Evolutionary conservation across 2,797 vertebrate genomes (phyloP).

Genomic region (Podarcis lilfordi): DNA sequence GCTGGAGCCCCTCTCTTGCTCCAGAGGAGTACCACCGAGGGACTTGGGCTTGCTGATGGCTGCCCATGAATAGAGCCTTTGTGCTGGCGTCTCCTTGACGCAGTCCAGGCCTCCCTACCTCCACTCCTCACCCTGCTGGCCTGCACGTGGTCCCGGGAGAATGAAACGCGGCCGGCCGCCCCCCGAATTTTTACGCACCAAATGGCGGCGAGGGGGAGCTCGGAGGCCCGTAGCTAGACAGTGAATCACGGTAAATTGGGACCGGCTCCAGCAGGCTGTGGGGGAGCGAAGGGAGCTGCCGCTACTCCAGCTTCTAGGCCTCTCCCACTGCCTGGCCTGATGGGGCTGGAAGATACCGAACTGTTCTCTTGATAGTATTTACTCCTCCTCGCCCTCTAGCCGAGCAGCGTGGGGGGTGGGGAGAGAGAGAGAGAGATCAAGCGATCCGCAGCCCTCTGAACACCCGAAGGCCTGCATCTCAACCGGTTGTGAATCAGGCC

Average conservation of each 20-base stretch:
- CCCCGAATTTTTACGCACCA: background rate
- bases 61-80: slow-evolving; percentile 14
- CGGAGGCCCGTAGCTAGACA: background rate
- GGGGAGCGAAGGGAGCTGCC: background rate
- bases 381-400: background rate
- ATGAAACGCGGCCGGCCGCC: background rate
- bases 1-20: background rate
- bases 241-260: background rate
- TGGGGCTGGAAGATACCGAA: background rate
- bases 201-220: background rate
- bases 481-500: background rate
- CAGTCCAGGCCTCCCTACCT: background rate
- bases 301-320: background rate
- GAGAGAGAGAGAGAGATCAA: rapidly evolving
- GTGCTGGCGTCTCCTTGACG: background rate
- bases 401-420: rapidly evolving
- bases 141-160: background rate
- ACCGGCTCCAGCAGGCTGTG: background rate
- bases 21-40: background rate
- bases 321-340: background rate
- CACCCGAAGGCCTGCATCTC: background rate
- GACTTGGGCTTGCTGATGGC: background rate
- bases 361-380: background rate
- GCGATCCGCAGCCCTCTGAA: background rate
- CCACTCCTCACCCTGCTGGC: background rate